Conservation (phyloP, 2,797 vertebrate species). For the Chromis chromis region DNA sequence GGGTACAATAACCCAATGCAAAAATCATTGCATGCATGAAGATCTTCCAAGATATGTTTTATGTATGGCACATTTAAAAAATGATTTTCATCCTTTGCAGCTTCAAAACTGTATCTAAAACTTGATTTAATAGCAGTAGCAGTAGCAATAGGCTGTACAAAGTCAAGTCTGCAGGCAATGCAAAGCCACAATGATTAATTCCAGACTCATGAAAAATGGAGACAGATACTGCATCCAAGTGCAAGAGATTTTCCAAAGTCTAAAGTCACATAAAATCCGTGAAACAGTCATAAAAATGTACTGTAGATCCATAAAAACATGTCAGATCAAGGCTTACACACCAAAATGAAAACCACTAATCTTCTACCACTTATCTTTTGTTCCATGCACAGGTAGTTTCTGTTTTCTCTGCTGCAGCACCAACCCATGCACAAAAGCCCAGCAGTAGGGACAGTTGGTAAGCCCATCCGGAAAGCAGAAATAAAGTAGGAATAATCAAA, state of each 20-base stretch:
- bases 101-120: background rate
- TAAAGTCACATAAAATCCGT: constrained; percentile 17
- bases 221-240: constrained; percentile 54
- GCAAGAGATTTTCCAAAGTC: constrained; percentile 32
- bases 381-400: constrained; percentile 41
- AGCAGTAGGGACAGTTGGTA: constrained; percentile 37
- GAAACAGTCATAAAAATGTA: constrained; percentile 9
- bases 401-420: constrained; percentile 39
- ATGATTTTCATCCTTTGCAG: background rate
- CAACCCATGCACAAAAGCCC: constrained; percentile 44
- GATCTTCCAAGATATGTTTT: background rate
- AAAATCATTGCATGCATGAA: constrained; percentile 27
- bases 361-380: constrained; percentile 15
- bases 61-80: background rate
- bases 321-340: constrained; percentile 5
- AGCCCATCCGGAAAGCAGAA: constrained; percentile 56
- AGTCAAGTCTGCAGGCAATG: constrained; percentile 39
- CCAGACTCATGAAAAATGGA: constrained; percentile 64
- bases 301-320: constrained; percentile 15
- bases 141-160: constrained; percentile 2
- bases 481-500: constrained; percentile 53
- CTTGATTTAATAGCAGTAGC: background rate
- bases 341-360: constrained; percentile 39
- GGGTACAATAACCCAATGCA: constrained; percentile 39
- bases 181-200: constrained; percentile 50